Evolutionary conservation across 30 jellyfish, hydroid and myxozoan species (phyloP).

Genomic region (Sanderia malayensis): DNA sequence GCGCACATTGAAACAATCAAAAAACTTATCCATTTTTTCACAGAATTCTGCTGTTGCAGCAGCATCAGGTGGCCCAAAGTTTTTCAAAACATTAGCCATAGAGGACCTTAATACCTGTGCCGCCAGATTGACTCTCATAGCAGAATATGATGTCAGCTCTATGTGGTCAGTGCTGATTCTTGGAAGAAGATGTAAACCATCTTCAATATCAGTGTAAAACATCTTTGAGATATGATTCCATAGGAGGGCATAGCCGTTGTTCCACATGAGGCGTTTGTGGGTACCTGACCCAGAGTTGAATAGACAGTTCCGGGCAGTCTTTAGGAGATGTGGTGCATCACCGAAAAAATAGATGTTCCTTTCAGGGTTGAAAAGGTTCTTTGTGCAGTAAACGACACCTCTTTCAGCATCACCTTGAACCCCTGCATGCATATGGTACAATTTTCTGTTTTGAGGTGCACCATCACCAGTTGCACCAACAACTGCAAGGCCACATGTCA

Average conservation of each 20-base stretch:
- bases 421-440: slow-evolving; percentile 28
- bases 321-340: slow-evolving; percentile 61
- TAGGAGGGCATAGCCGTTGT: slow-evolving; percentile 8
- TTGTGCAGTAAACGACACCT: slow-evolving; percentile 27
- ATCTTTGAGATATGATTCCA: slow-evolving; percentile 38
- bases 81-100: slow-evolving; percentile 4
- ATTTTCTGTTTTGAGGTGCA: slow-evolving; percentile 42
- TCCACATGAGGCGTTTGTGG: slow-evolving; percentile 38
- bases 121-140: slow-evolving; percentile 53
- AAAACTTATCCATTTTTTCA: slow-evolving; percentile 12
- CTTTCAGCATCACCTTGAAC: slow-evolving; percentile 1
- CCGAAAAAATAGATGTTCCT: slow-evolving; percentile 33
- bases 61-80: slow-evolving; percentile 21
- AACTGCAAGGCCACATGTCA: neutral
- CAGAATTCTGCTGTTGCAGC: slow-evolving; percentile 23
- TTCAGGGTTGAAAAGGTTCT: slow-evolving; percentile 6
- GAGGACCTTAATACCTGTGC: slow-evolving; percentile 65
- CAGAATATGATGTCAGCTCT: slow-evolving; percentile 33
- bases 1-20: slow-evolving; percentile 25
- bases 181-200: slow-evolving; percentile 31
- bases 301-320: slow-evolving; percentile 53
- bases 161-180: slow-evolving; percentile 47
- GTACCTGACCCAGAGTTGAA: slow-evolving; percentile 53
- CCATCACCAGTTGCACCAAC: slow-evolving; percentile 57
- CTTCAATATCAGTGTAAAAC: slow-evolving; percentile 10